phyloP scores from a whole-genome alignment of 2,888 invertebrate genomes.

The Trachelus troglodyta region DNA sequence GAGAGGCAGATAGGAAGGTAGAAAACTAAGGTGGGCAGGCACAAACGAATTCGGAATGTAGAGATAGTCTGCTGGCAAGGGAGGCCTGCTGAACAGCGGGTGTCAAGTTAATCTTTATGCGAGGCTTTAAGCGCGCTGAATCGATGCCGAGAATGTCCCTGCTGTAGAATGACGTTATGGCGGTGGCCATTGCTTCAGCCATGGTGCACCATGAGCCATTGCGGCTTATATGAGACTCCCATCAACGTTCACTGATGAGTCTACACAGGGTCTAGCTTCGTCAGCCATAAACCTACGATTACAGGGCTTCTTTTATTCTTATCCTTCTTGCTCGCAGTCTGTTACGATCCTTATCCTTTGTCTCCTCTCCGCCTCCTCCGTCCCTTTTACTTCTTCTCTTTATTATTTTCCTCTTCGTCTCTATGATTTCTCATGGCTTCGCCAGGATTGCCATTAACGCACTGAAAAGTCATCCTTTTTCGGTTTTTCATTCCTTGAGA shows the following conservation, averaged over 20 bases:
- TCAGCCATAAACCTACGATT: not conserved
- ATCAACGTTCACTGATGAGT: not conserved
- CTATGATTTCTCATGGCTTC: not conserved
- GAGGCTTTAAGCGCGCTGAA: not conserved
- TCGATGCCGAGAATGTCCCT: not conserved
- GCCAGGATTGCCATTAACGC: not conserved
- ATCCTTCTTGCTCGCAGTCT: not conserved
- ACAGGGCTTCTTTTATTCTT: not conserved
- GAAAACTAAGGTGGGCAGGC: not conserved
- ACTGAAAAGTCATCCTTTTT: not conserved
- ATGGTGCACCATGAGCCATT: not conserved
- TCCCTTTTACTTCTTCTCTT: slow-evolving; percentile 2
- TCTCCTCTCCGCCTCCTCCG: not conserved
- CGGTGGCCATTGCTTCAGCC: not conserved
- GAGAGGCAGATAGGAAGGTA: not conserved
- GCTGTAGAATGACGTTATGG: not conserved
- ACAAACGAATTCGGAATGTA: not conserved
- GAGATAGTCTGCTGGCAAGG: not conserved
- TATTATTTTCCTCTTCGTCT: not conserved
- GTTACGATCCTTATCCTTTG: not conserved
- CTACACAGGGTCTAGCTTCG: not conserved
- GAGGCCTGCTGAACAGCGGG: not conserved
- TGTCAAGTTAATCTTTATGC: not conserved
- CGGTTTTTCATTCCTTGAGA: not conserved
- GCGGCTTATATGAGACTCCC: not conserved